phyloP scores from a whole-genome alignment of 2,888 invertebrate species.

The Sarcophaga subvicina region DNA sequence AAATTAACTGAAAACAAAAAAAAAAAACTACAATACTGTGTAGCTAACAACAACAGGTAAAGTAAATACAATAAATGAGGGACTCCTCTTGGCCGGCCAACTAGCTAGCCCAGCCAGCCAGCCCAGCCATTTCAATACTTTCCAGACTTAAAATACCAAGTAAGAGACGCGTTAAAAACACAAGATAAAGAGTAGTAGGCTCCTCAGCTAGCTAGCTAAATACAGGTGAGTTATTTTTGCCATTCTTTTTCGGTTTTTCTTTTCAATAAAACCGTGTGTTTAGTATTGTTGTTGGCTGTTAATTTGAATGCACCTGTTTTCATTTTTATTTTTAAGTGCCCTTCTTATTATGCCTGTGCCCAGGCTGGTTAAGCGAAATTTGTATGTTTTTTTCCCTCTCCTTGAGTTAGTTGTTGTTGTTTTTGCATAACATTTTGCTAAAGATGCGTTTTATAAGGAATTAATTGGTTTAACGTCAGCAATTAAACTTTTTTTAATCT shows the following conservation, averaged over 20 bases:
- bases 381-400: background rate
- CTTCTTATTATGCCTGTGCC: too few relatives aligned
- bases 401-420: background rate
- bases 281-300: conserved; percentile 42
- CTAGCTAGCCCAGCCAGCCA: background rate
- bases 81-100: conserved; percentile 32
- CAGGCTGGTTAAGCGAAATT: background rate
- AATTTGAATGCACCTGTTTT: conserved; percentile 64
- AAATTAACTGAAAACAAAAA: conserved; percentile 25
- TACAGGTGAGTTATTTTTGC: conserved; percentile 58
- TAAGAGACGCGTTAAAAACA: background rate
- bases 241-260: background rate
- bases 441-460: conserved; percentile 54
- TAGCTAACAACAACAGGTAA: conserved; percentile 57
- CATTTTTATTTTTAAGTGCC: conserved; percentile 2
- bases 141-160: background rate
- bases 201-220: conserved; percentile 12
- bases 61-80: conserved; percentile 22
- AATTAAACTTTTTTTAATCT: conserved; percentile 51
- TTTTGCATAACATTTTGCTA: background rate
- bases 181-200: background rate
- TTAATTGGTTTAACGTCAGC: conserved; percentile 61
- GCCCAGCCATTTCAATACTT: background rate
- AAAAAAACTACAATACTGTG: background rate
- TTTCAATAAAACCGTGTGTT: background rate